phyloP scores from a whole-genome alignment of 2,797 vertebrate genomes.

The Sarcophilus harrisii region DNA sequence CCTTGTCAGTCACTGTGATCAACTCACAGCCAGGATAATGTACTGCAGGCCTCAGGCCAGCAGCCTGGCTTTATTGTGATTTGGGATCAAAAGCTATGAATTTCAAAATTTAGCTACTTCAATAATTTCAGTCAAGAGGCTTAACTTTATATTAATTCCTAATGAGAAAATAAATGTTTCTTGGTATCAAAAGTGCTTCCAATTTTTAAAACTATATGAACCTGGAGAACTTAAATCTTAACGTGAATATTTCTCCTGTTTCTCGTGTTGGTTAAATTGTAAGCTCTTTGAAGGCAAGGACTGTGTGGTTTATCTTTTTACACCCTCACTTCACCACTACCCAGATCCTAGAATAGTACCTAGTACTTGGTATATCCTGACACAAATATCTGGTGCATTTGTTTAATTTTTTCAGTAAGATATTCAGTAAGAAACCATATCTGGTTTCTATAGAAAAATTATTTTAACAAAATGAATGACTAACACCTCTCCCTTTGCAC shows the following conservation, averaged over 20 bases:
- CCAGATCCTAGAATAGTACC: background rate
- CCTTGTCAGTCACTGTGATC: slow-evolving; percentile 7
- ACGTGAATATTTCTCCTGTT: background rate
- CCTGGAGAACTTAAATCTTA: slow-evolving; percentile 7
- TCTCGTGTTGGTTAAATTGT: background rate
- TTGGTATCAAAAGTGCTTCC: slow-evolving; percentile 23
- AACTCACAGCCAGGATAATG: background rate
- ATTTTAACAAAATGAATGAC: background rate
- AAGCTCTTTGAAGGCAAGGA: background rate
- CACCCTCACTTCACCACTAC: background rate
- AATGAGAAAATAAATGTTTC: slow-evolving; percentile 50
- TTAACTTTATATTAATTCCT: slow-evolving; percentile 9
- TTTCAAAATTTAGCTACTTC: slow-evolving; percentile 19
- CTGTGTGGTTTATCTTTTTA: background rate
- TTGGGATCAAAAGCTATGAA: slow-evolving; percentile 44
- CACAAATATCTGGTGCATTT: background rate
- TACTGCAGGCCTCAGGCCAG: background rate
- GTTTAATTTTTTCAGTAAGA: background rate
- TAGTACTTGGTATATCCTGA: background rate
- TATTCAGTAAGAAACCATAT: background rate
- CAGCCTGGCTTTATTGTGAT: background rate
- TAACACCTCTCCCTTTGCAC: background rate
- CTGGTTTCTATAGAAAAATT: background rate
- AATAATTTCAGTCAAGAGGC: slow-evolving; percentile 35
- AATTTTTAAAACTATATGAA: background rate